Base-by-base conservation (phyloP, 2,797 vertebrate species). In the Pristis pectinata region DNA sequence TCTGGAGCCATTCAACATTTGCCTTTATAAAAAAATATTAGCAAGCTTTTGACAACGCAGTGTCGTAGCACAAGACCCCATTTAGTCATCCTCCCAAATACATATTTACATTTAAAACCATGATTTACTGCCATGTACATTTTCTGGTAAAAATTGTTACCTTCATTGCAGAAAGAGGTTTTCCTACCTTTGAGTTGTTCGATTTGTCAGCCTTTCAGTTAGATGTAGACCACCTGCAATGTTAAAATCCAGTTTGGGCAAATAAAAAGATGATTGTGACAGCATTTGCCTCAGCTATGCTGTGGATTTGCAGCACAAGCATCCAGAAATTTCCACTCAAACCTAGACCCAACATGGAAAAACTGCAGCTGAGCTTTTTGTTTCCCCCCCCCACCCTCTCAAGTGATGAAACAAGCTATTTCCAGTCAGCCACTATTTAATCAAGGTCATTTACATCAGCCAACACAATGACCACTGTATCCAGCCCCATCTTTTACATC, bases 281-380 rank as follows among this genome's bases (percentile, higher is more conserved):
- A 95, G 96, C 95, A 95, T 96, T 92, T 96, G 96, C 30, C 96
- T 97, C 96, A 95, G 96, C 96, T 94, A 95, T 0, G 96, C 97
- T 96, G 95, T 95, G 96, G 95, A 96, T 95, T 96, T 94, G 95
- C 96, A 95, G 96, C 96, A 96, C 94, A 92, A 95, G 96, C 96
- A 96, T 96, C 97, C 97, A 95, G 97, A 97, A 97, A 96, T 96
- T 96, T 97, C 96, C 94, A 96, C 96, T 96, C 94, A 95, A 97
- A 95, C 96, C 97, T n/a, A 96, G 97, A 95, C 96, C 96, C 96
- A 79, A 96, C 96, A 61, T 95, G 95, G 95, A 95, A 94, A 96
- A 97, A 97, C 96, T 96, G 97, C 97, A 96, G 96, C 97, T 94
- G 96, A 97, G 97, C 95, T 97, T 97, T 97, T 97, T 97, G 97